Evolutionary conservation across 2,888 invertebrate genomes (phyloP).

Genomic region (Leptinotarsa tumamoca): DNA sequence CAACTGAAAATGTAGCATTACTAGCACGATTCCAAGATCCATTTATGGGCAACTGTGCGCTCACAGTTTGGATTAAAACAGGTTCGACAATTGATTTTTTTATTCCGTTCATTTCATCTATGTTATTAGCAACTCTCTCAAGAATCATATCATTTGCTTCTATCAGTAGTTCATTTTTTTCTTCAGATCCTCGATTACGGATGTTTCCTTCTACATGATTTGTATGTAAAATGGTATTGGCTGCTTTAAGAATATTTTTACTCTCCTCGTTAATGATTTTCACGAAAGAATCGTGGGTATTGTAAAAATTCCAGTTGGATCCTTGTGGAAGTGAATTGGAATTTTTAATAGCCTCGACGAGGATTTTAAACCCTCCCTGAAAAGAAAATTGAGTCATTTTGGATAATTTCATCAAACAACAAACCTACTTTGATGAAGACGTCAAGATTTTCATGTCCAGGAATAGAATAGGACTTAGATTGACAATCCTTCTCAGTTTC

Average conservation of each 20-base stretch:
- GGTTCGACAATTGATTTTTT: conserved; percentile 69
- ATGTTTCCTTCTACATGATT: conserved; percentile 72
- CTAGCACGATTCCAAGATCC: conserved; percentile 73
- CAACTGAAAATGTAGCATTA: conserved; percentile 57
- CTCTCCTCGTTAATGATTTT: conserved; percentile 75
- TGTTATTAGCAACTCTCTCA: conserved; percentile 81
- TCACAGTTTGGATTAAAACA: conserved; percentile 67
- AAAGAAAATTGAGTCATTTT: conserved; percentile 47
- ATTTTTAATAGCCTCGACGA: conserved; percentile 77
- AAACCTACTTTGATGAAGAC: conserved; percentile 9
- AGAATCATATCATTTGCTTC: conserved; percentile 87
- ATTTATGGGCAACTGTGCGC: conserved; percentile 64
- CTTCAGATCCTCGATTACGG: conserved; percentile 70
- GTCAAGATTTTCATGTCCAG: conserved; percentile 28
- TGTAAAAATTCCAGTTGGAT: conserved; percentile 79
- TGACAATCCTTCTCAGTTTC: neutral
- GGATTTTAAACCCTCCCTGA: conserved; percentile 75
- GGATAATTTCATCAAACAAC: too few species aligned
- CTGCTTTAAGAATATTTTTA: conserved; percentile 73
- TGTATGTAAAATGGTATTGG: conserved; percentile 70
- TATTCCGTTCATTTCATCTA: conserved; percentile 77
- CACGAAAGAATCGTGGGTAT: conserved; percentile 81
- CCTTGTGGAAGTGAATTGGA: conserved; percentile 81
- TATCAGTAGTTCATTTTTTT: conserved; percentile 80
- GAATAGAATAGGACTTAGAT: neutral